phyloP scores from a whole-genome alignment of 2,888 invertebrate genomes.

The Lasioglossum calceatum region DNA sequence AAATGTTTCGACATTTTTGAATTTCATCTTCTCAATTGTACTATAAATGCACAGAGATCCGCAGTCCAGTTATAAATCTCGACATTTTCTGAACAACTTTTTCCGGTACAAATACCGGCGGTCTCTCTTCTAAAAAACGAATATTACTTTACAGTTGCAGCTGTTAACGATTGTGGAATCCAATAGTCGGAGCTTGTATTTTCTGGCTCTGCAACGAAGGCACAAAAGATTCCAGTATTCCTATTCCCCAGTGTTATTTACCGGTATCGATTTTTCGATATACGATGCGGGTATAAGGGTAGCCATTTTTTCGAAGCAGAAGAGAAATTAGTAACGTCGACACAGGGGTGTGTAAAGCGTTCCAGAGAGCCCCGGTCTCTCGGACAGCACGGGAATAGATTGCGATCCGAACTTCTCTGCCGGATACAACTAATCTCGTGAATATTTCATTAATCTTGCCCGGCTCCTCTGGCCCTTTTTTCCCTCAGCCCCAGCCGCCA shows the following conservation, averaged over 20 bases:
- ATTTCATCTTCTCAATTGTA: too few relatives aligned
- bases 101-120: too few relatives aligned
- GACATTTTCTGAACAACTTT: too few relatives aligned
- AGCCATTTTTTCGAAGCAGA: background rate
- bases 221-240: background rate
- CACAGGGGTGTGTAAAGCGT: background rate
- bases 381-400: conserved; percentile 2
- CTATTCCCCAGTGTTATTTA: background rate
- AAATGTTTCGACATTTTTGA: too few relatives aligned
- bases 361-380: background rate
- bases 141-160: background rate
- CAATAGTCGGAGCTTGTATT: background rate
- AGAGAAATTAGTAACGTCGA: conserved; percentile 10
- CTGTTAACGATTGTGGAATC: background rate
- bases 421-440: conserved; percentile 38
- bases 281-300: background rate
- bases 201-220: background rate
- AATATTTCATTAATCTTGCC: conserved; percentile 37
- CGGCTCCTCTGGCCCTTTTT: background rate
- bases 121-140: background rate
- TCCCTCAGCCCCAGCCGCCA: background rate
- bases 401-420: conserved; percentile 16
- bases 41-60: too few relatives aligned
- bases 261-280: background rate
- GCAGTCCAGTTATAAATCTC: too few relatives aligned